A percentile compares a stretch with the other conserved stretches of the same genome.
phyloP scores from a whole-genome alignment of 2,888 invertebrate species.

The Drosophila paucipuncta region DNA sequence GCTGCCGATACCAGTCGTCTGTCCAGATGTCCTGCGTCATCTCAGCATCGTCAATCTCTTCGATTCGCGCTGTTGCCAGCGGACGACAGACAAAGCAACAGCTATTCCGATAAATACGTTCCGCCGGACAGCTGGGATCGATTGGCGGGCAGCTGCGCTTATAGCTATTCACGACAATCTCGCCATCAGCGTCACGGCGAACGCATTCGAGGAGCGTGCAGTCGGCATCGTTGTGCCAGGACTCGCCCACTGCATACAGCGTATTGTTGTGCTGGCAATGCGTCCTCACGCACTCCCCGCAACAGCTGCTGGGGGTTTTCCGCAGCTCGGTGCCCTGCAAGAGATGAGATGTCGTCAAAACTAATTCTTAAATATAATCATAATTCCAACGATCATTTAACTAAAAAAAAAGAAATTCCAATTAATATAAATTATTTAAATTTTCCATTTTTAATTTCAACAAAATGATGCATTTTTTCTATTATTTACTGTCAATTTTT shows the following conservation, averaged over 20 bases:
- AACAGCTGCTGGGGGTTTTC: conserved; percentile 77
- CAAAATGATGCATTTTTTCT: neutral
- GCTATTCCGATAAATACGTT: conserved; percentile 73
- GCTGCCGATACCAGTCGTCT: conserved; percentile 80
- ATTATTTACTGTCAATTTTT: neutral
- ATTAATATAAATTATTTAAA: neutral
- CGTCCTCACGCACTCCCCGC: conserved; percentile 83
- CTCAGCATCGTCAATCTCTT: conserved; percentile 38
- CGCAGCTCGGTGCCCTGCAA: conserved; percentile 82
- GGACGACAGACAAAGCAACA: conserved; percentile 82
- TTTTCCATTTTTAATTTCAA: neutral
- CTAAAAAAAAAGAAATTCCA: neutral
- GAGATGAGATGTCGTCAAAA: neutral
- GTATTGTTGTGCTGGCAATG: conserved; percentile 82
- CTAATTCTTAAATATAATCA: too few relatives aligned
- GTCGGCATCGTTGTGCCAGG: conserved; percentile 83
- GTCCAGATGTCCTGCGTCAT: conserved; percentile 72
- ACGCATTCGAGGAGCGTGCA: conserved; percentile 84
- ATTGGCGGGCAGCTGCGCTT: conserved; percentile 81
- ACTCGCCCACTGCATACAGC: conserved; percentile 81
- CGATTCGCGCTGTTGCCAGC: conserved; percentile 34
- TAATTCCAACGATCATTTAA: neutral
- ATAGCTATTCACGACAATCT: conserved; percentile 81
- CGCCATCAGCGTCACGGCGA: conserved; percentile 65
- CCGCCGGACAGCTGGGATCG: conserved; percentile 74